Percentiles rank a stretch among this genome's conserved stretches.
phyloP scores from a whole-genome alignment of 35 echinoderm and acorn worm genomes.

The Ophioderma brevispina region DNA sequence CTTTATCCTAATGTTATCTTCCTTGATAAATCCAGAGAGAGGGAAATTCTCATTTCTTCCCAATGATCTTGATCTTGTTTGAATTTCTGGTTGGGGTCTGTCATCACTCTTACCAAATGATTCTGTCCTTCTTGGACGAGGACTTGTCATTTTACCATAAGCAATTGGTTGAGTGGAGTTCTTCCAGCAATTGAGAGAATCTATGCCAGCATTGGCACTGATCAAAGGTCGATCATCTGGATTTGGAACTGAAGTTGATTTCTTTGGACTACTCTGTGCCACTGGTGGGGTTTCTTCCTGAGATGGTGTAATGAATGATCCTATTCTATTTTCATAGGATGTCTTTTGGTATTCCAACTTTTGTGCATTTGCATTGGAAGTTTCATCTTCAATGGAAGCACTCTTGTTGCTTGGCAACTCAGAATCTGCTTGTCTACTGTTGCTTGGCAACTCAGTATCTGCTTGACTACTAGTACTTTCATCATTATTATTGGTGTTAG shows the following conservation, averaged over 20 bases:
- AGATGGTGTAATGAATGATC: conserved; percentile 25
- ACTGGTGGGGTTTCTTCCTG: neutral
- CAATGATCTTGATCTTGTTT: neutral
- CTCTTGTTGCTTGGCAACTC: neutral
- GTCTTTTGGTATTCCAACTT: neutral
- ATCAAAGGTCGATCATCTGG: conserved; percentile 9
- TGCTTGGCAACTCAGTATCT: neutral
- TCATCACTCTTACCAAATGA: neutral
- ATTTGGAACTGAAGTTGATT: neutral
- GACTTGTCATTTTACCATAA: no score
- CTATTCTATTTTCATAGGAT: conserved; percentile 17
- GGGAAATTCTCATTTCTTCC: conserved; percentile 10
- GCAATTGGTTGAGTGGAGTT: no score
- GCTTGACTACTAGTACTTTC: neutral
- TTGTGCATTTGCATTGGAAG: neutral
- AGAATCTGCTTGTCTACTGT: neutral
- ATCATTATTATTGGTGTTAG: neutral
- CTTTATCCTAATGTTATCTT: neutral
- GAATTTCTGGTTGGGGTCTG: neutral
- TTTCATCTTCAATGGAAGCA: neutral
- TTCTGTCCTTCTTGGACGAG: no score
- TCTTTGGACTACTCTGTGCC: neutral
- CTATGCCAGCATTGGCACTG: neutral
- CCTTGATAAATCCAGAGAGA: neutral
- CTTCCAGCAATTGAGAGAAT: neutral